These are phyloP conservation scores for Karalla daura DNA, from an alignment of 2,797 vertebrate genomes.

Conservation along the genomic window DNA sequence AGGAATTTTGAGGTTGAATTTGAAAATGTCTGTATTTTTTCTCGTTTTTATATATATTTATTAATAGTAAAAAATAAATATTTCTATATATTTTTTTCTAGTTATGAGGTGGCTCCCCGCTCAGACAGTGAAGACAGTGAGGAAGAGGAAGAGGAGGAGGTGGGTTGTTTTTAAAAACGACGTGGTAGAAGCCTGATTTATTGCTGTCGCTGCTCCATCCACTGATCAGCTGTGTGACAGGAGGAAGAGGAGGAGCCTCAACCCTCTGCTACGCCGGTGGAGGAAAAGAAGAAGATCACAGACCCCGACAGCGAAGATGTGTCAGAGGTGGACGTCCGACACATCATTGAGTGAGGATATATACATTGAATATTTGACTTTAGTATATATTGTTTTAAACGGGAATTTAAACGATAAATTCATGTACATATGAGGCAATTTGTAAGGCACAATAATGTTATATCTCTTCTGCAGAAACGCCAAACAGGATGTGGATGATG, in stretches of 20 bases:
- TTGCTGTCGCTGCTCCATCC: not conserved
- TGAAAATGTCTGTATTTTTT: too few relatives aligned
- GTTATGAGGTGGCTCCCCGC: slow-evolving; percentile 95
- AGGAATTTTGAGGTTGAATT: too few relatives aligned
- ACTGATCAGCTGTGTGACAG: slow-evolving; percentile 51
- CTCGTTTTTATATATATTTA: too few relatives aligned
- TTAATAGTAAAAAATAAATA: too few relatives aligned
- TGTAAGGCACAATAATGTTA: not conserved
- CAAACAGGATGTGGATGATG: slow-evolving; percentile 94
- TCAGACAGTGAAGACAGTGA: slow-evolving; percentile 98
- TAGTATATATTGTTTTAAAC: not conserved
- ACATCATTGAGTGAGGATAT: slow-evolving; percentile 91
- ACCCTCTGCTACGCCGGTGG: slow-evolving; percentile 73
- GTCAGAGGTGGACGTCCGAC: slow-evolving; percentile 89
- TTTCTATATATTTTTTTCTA: too few relatives aligned
- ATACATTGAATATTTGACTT: not conserved
- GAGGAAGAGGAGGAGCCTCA: slow-evolving; percentile 88
- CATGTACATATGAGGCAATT: not conserved
- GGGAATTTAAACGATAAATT: not conserved
- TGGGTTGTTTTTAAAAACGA: slow-evolving; percentile 28
- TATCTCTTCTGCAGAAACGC: slow-evolving; percentile 82
- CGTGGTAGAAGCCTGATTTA: slow-evolving; percentile 6
- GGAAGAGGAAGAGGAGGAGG: slow-evolving; percentile 88
- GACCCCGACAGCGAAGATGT: slow-evolving; percentile 93
- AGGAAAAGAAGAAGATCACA: slow-evolving; percentile 94